Base-by-base conservation (phyloP, 2,888 invertebrate species). In the Desoria tigrina region DNA sequence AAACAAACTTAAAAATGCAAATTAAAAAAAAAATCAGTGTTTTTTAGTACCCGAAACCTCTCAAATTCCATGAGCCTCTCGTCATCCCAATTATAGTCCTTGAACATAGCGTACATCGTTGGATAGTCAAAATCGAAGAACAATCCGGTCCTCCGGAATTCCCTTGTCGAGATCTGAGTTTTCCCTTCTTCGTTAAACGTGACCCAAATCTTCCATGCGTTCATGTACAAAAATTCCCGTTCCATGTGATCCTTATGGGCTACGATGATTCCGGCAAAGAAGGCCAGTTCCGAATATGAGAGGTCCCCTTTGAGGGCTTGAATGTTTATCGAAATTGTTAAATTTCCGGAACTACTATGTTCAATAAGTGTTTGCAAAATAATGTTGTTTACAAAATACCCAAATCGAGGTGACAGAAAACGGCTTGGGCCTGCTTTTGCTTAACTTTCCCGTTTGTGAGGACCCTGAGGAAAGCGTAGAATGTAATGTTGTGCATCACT, bases 131-230 rank as follows among this genome's bases (percentile, higher is more conserved):
- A 68, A 27, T 68, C 65, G 59, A 68, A 68, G 26, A 68, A 65
- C 6, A 68, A 50, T 27, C 68, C 68, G 4, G 68, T 32, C 28
- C 62, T 60, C 14, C 68, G 42, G 53, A 68, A 68, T 28, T 65
- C 65, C 14, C 55, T 45, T 1, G 65, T 65, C 11, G 64, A 49
- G 3, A 68, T 50, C 18, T 42, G n/a, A 9, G 61, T 64, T 7
- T 51, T 24, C 2, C 68, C 68, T 0, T 21, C 39, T 50, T 68
- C 65, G 55, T 68, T 68, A 18, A 68, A 65, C 4, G 65, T 68
- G 14, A 68, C 68, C 68, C 68, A 68, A 3, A 68, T 62, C 32
- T 68, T 68, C 68, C 68, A 68, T 11, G 68, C 68, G 42, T 68
- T 61, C 68, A 68, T 68, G 42, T 65, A 68, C 3, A 68, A 32